These are phyloP conservation scores for Cataglyphis rosenhaueri DNA, from an alignment of 2,888 invertebrate species.

Conservation along the genomic window DNA sequence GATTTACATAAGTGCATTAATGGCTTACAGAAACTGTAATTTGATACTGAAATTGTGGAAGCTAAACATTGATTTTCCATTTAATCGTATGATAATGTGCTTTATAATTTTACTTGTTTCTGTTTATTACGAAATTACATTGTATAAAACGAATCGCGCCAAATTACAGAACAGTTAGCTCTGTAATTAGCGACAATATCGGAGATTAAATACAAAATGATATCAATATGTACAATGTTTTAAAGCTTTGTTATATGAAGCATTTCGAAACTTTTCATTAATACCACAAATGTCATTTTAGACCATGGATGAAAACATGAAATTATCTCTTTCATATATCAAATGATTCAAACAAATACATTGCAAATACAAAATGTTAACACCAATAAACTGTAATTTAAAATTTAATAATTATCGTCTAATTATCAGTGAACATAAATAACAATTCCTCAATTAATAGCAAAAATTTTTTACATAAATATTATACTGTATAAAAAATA, in stretches of 20 bases:
- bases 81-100: conserved; percentile 58
- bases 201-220: conserved; percentile 43
- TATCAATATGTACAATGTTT: conserved; percentile 29
- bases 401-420: conserved; percentile 43
- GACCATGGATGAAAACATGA: conserved; percentile 49
- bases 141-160: conserved; percentile 38
- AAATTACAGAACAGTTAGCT: conserved; percentile 45
- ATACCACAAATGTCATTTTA: conserved; percentile 53
- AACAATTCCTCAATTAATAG: conserved; percentile 8
- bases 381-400: conserved; percentile 44
- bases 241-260: conserved; percentile 47
- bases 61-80: conserved; percentile 57
- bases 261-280: conserved; percentile 49
- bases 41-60: conserved; percentile 41
- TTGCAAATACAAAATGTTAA: conserved; percentile 46
- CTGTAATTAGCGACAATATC: conserved; percentile 59
- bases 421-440: conserved; percentile 38
- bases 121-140: conserved; percentile 71
- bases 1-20: conserved; percentile 33
- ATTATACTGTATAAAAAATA: background rate
- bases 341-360: conserved; percentile 40
- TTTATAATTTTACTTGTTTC: conserved; percentile 63
- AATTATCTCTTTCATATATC: conserved; percentile 43
- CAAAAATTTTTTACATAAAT: conserved; percentile 28
- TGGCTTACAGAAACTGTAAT: conserved; percentile 16